Percentiles rank a stretch among this genome's conserved stretches.
Evolutionary conservation across 2,888 invertebrate species (phyloP).

Genomic region (Meiosimyza decipiens): DNA sequence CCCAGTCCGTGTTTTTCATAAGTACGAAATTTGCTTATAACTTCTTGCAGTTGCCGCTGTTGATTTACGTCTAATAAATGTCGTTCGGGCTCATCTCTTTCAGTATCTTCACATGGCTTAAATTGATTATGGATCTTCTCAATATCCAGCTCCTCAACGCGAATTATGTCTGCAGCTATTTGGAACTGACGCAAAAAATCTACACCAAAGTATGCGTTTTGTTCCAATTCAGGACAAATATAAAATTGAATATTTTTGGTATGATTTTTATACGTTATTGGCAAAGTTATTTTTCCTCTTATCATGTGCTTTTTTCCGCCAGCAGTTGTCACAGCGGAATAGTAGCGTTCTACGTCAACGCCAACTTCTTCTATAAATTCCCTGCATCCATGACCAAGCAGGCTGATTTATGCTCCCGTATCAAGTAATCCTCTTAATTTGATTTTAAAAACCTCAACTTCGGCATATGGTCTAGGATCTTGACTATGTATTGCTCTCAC

Average conservation of each 20-base stretch:
- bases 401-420: neutral
- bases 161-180: slow-evolving; percentile 18
- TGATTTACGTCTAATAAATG: neutral
- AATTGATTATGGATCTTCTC: no score
- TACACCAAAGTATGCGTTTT: slow-evolving; percentile 36
- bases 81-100: neutral
- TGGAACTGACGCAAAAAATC: slow-evolving; percentile 38
- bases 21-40: slow-evolving; percentile 7
- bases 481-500: neutral
- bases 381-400: slow-evolving; percentile 11
- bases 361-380: slow-evolving; percentile 6
- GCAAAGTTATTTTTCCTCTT: slow-evolving; percentile 12
- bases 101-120: no score
- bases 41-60: neutral
- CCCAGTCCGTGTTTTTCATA: slow-evolving; percentile 34
- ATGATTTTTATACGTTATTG: neutral
- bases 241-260: neutral
- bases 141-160: neutral
- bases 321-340: slow-evolving; percentile 21
- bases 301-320: slow-evolving; percentile 19
- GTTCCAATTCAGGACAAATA: slow-evolving; percentile 31
- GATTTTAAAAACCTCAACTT: neutral
- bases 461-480: neutral
- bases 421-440: slow-evolving; percentile 1
- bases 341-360: neutral